Base-by-base conservation (phyloP, 2,888 invertebrate genomes). In the Epinotia brunnichana region DNA sequence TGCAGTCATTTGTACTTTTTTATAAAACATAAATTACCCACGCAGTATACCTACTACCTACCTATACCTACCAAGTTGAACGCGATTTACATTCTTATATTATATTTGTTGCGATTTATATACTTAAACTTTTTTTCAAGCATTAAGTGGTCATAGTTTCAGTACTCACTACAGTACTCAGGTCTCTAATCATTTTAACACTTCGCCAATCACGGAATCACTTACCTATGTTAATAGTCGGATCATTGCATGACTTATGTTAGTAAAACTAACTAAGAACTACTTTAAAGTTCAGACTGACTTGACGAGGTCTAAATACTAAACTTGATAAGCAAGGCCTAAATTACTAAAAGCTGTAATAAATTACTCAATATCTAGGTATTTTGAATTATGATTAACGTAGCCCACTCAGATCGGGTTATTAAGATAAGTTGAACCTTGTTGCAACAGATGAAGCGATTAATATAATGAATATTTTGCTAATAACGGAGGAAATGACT, bases 391-490 rank as follows among this genome's bases (percentile, higher is more conserved):
- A 67, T 57, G 57, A 48, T 70, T 64, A 59, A 48, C 35, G 64
- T 62, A 19, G 17, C 19, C 59, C 70, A 19, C 56, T 56, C 44
- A 48, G 64, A 70, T 41, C 5, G n/a, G 63, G 62, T 70, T 39
- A 59, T 59, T 39, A 54, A 56, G 41, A 44, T 62, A 24, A 13
- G 4, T 24, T 41, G 41, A 54, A 24, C 29, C 11, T 17, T 9
- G 13, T 59, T 70, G 56, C 63, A 57, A 57, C 57, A 70, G 70
- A 70, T 70, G 63, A 51, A 70, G 44, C 21, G 48, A 70, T 70
- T 59, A 59, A 69, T 51, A 21, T 63, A 63, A 63, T 63, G 63
- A 63, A 63, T 63, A 63, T 63, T 63, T 11, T 53, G 24, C 29
- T 5, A 63, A 51, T 44, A n/a, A 13, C 1, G 19, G 39, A 60